Conservation (phyloP, 2,888 invertebrate genomes). For the Andricus curvator region DNA sequence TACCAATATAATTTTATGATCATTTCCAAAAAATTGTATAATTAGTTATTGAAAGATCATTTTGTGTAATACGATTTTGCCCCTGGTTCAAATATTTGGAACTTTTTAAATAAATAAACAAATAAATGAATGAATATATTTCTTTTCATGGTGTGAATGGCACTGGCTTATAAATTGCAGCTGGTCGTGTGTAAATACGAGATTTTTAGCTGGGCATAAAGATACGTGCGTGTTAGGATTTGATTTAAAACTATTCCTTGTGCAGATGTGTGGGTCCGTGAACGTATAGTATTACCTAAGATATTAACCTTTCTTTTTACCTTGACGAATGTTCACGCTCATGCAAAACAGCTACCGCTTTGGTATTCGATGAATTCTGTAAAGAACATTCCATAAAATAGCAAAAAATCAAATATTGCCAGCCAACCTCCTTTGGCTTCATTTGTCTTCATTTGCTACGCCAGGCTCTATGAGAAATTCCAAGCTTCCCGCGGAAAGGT, state of each 20-base stretch:
- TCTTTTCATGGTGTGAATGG: not conserved
- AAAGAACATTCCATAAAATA: slow-evolving; percentile 11
- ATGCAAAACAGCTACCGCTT: slow-evolving; percentile 34
- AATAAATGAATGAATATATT: not conserved
- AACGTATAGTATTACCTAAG: slow-evolving; percentile 19
- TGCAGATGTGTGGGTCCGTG: not conserved
- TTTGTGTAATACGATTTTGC: too few relatives aligned
- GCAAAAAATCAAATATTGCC: not conserved
- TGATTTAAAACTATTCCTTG: slow-evolving; percentile 3
- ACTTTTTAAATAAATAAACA: not conserved
- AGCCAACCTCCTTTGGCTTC: slow-evolving; percentile 5
- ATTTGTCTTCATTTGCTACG: slow-evolving; percentile 15
- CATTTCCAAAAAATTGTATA: too few relatives aligned
- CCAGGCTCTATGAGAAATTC: not conserved
- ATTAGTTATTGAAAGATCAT: too few relatives aligned
- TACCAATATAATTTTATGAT: too few relatives aligned
- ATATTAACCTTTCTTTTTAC: slow-evolving; percentile 34
- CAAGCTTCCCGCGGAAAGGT: not conserved
- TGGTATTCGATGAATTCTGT: slow-evolving; percentile 31
- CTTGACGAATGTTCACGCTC: slow-evolving; percentile 19
- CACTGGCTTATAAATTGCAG: not conserved
- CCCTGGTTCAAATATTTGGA: too few relatives aligned
- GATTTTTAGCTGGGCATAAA: not conserved
- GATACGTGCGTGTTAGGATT: not conserved
- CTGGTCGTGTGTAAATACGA: not conserved